Evolutionary conservation across 2,797 vertebrate genomes (phyloP), one percentile per base, ranked within the genome.

Genomic region (Myotis findleyi): DNA sequence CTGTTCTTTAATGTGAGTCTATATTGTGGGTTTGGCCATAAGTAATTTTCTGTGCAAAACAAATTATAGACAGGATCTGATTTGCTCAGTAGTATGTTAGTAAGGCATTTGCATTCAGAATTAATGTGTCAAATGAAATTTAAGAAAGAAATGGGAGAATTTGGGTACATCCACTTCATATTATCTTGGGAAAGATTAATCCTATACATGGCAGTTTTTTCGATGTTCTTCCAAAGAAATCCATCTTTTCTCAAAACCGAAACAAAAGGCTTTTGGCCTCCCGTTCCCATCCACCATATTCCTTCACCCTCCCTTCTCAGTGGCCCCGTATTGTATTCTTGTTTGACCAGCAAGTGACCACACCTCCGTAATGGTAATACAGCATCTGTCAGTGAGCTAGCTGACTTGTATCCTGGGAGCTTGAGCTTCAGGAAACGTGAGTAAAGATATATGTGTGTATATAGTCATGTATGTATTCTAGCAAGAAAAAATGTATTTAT

Each of bases 401-500:
- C 64, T 51, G 18, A 84, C 91, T 55, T 49, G 20, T 1, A 2
- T 53, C 51, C 36, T 59, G 38, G 51, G 82, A 64, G 62, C 55
- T 38, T 33, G 76, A 49, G 77, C 90, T 87, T 91, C 82, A 66
- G 90, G 71, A 87, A 57, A 68, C 59, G 18, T 9, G 49, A 89
- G 71, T 57, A n/a, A 81, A 71, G 75, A 41, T 62, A 9, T 81
- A 13, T 55, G 64, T 73, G 9, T 92, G 72, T 95, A 57, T 73
- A 71, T 82, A 91, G 73, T 79, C 21, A 0, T 55, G 16, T 82
- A 18, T 93, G 85, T 86, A 33, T 89, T 88, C 81, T 92, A 71
- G 88, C 68, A 69, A 88, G 93, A 71, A 90, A 79, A 94, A 80
- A 90, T 7, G 2, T 79, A 93, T 90, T 95, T 95, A 87, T 94